These are phyloP conservation scores for Stegodyphus mimosarum DNA, from an alignment of 1,140 invertebrate genomes.

Conservation along the genomic window DNA sequence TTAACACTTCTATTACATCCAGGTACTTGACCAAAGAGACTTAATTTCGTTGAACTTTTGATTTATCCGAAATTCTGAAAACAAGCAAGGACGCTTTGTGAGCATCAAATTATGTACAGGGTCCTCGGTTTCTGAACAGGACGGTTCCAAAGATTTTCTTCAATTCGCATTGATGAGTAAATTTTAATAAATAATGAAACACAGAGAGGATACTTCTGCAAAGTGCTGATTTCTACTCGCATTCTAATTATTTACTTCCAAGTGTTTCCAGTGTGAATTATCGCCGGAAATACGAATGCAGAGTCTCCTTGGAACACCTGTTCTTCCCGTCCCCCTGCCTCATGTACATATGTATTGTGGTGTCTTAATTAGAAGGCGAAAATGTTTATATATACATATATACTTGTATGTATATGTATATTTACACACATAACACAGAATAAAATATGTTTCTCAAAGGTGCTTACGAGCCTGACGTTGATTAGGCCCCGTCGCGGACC, in stretches of 20 bases:
- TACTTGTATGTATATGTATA: neutral
- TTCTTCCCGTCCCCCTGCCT: neutral
- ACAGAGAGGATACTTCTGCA: neutral
- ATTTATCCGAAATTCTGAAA: neutral
- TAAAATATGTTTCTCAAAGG: constrained; percentile 12
- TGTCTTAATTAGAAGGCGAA: neutral
- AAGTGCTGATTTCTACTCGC: neutral
- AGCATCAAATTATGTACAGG: neutral
- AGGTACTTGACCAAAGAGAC: neutral
- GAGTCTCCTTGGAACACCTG: neutral
- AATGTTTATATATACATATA: neutral
- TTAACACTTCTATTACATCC: neutral
- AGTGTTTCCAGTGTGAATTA: neutral
- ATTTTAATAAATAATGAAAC: neutral
- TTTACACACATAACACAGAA: constrained; percentile 1
- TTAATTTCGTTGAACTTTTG: neutral
- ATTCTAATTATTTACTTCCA: neutral
- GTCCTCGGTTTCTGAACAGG: neutral
- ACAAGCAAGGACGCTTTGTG: neutral
- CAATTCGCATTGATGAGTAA: neutral
- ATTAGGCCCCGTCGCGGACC: constrained; percentile 50
- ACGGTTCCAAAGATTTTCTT: neutral
- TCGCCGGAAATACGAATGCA: neutral
- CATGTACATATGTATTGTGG: neutral
- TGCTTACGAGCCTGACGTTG: constrained; percentile 35